Conservation (phyloP, 2,113 vertebrate species). For the Catagonus wagneri region DNA sequence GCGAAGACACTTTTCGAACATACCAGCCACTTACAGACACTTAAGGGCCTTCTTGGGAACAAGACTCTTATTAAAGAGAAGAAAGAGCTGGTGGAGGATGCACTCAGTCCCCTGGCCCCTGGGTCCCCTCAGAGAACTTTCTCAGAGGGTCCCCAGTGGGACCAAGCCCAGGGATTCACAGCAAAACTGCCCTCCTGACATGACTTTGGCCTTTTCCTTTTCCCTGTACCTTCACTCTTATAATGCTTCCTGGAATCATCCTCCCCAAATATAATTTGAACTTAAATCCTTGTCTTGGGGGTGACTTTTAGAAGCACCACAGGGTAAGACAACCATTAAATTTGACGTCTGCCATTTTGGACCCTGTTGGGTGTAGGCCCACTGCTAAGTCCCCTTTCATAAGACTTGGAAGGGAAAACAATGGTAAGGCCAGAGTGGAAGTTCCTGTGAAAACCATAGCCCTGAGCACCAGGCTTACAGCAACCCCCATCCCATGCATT, state of each 20-base stretch:
- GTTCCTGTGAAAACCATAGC: constrained; percentile 83
- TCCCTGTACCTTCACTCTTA: background rate
- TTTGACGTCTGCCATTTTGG: background rate
- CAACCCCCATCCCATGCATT: constrained; percentile 87
- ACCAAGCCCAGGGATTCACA: fast-evolving
- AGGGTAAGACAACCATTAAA: background rate
- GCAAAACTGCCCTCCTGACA: background rate
- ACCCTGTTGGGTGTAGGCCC: background rate
- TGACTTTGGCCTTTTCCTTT: background rate
- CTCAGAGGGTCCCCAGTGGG: background rate
- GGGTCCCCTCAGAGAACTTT: background rate
- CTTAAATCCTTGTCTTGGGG: background rate
- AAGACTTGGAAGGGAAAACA: constrained; percentile 81
- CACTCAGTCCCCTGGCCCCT: background rate
- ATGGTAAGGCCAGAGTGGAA: constrained; percentile 65
- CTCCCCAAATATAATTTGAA: background rate
- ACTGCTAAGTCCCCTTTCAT: constrained; percentile 57
- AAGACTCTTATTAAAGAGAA: fast-evolving
- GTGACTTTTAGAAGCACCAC: background rate
- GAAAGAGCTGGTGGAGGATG: background rate
- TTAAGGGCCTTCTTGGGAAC: background rate
- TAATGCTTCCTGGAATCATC: background rate
- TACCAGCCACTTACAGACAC: too few species aligned
- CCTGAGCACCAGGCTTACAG: constrained; percentile 86
- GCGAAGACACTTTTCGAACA: background rate